A percentile compares a stretch with the other conserved stretches of the same genome.
Conservation (phyloP, 2,113 vertebrate species). For the Nibea coibor region DNA sequence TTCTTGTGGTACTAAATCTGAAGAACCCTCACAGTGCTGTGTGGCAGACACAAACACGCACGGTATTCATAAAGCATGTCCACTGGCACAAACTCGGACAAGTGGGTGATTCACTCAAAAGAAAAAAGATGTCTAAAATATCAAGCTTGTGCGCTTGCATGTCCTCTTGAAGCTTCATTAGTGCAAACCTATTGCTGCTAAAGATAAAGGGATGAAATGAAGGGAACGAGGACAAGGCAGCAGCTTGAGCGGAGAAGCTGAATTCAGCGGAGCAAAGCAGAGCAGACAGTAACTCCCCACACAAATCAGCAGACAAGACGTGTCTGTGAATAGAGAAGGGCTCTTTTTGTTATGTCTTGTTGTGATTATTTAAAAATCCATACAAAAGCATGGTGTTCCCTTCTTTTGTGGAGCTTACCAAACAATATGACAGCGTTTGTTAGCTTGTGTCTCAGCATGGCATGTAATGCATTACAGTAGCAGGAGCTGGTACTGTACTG, state of each 20-base stretch:
- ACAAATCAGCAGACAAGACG: slow-evolving; percentile 39
- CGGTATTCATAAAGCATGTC: slow-evolving; percentile 17
- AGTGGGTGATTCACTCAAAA: not conserved
- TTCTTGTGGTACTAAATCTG: not conserved
- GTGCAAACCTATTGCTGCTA: slow-evolving; percentile 20
- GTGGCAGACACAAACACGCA: not conserved
- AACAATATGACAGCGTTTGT: slow-evolving; percentile 56
- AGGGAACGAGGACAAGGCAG: slow-evolving; percentile 35
- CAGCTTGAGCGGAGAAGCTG: slow-evolving; percentile 30
- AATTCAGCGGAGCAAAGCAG: slow-evolving; percentile 49
- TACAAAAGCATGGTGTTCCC: slow-evolving; percentile 21
- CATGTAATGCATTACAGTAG: slow-evolving; percentile 33
- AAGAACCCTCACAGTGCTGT: not conserved
- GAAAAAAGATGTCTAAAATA: not conserved
- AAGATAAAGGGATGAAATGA: slow-evolving; percentile 37
- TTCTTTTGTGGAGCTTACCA: slow-evolving; percentile 46
- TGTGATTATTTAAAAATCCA: slow-evolving; percentile 54
- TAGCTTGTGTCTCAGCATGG: slow-evolving; percentile 43
- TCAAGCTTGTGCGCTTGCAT: slow-evolving; percentile 4
- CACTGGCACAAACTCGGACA: slow-evolving; percentile 5
- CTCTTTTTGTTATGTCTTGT: slow-evolving; percentile 39
- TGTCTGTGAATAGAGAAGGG: slow-evolving; percentile 34
- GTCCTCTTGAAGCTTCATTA: slow-evolving; percentile 41
- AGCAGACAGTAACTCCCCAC: slow-evolving; percentile 47
- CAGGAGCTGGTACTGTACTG: slow-evolving; percentile 39